Conservation (phyloP, 2,888 invertebrate genomes). For the Uropetala carovei region DNA sequence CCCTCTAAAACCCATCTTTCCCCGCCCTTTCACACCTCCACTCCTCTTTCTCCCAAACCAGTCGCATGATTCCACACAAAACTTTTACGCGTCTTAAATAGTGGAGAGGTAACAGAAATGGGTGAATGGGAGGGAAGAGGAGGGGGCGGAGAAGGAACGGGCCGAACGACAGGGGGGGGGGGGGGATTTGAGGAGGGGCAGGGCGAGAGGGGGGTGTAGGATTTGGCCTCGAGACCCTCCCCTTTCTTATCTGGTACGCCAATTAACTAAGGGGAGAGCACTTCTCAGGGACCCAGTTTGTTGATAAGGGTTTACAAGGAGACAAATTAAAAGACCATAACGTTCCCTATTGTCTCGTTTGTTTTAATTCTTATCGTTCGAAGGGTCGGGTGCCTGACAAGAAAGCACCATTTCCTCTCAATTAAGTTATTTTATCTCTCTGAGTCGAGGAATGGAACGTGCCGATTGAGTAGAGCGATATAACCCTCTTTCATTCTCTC, state of each 20-base stretch:
- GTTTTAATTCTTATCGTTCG: slow-evolving; percentile 39
- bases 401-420: slow-evolving; percentile 49
- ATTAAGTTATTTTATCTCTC: slow-evolving; percentile 58
- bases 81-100: too few relatives aligned
- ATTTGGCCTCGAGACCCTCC: neutral
- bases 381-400: slow-evolving; percentile 17
- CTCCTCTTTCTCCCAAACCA: neutral
- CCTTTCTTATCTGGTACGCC: slow-evolving; percentile 21
- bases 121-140: neutral
- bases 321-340: slow-evolving; percentile 63
- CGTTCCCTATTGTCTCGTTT: slow-evolving; percentile 2
- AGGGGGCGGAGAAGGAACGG: neutral
- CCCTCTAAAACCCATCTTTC: too few relatives aligned
- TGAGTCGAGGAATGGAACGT: neutral
- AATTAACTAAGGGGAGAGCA: slow-evolving; percentile 26
- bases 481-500: neutral
- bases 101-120: too few relatives aligned
- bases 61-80: too few relatives aligned
- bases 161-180: neutral
- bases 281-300: neutral
- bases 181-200: neutral
- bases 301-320: slow-evolving; percentile 42
- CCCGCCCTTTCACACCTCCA: neutral
- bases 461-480: slow-evolving; percentile 2
- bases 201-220: neutral